Evolutionary conservation across 2,797 vertebrate species (phyloP), one percentile per base, ranked within the genome.

Genomic region (Chelidonichthys spinosus): DNA sequence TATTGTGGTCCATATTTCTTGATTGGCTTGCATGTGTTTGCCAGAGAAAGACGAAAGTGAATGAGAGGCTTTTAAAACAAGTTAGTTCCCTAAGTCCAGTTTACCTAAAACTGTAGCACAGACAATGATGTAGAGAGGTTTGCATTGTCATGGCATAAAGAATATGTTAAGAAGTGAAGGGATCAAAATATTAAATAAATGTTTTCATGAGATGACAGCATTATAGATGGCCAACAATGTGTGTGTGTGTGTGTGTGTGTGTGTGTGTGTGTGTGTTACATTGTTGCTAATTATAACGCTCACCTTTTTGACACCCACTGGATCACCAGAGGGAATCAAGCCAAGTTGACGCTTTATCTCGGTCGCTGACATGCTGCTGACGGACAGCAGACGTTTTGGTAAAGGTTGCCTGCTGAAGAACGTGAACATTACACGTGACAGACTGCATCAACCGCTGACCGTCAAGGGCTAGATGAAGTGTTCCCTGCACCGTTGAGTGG

Each of bases 361-460:
- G 71, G 79, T 71, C 42, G 87, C 80, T 90, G 90, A 89, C 81
- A 53, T 83, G 87, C 54, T 74, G 64, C 74, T 85, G 90, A 90
- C 56, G 78, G 76, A 72, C 77, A 65, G 81, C 85, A 89, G 88
- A 67, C 60, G 2, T 71, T 76, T 76, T 44, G 44, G 72, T 78
- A 89, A 93, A 92, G 89, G 92, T 92, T 76, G 47, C 55, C 58
- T 58, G 85, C 78, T 81, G 73, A 69, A 59, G 76, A 78, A 61
- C 84, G 78, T 49, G 53, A 74, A 74, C 55, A 25, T 56, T 13
- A 37, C 68, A 65, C 18, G 11, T 64, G 80, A 71, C 18, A 3
- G 69, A 46, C 61, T 54, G 37, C 46, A 54, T 59, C 18, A 69
- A 63, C 46, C 35, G 7, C 7, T 58, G 47, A 73, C 54, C 15